Evolutionary conservation across 2,113 vertebrate genomes (phyloP).

Genomic region (Cryptomyrus ogoouensis): DNA sequence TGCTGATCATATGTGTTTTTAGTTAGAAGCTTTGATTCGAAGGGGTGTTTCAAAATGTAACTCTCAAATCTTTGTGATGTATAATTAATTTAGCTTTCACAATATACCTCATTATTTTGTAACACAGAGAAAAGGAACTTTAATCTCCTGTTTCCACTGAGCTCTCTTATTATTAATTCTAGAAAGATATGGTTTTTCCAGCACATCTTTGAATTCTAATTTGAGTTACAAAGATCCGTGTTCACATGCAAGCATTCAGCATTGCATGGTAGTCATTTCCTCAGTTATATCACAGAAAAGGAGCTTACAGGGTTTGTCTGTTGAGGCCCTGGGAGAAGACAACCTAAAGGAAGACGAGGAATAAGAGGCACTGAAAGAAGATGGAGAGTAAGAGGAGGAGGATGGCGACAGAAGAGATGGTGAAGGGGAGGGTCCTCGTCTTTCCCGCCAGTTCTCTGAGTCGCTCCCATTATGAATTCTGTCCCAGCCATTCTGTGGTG

Average conservation of each 20-base stretch:
- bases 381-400: conserved; percentile 34
- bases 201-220: neutral
- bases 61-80: neutral
- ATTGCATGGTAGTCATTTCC: neutral
- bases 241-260: neutral
- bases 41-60: neutral
- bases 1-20: neutral
- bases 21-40: neutral
- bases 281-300: neutral
- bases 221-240: neutral
- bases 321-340: conserved; percentile 33
- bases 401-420: conserved; percentile 50
- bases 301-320: conserved; percentile 50
- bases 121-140: neutral
- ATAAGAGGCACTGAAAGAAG: conserved; percentile 42
- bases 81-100: conserved; percentile 1
- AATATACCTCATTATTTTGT: neutral
- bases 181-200: neutral
- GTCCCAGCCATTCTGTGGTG: conserved; percentile 40
- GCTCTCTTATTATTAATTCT: neutral
- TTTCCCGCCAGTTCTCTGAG: conserved; percentile 66
- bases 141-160: neutral
- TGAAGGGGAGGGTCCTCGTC: conserved; percentile 50
- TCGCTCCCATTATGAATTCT: conserved; percentile 53
- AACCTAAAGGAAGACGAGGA: conserved; percentile 47